Conservation (phyloP, 2,888 invertebrate genomes). For the Ischnura elegans region DNA sequence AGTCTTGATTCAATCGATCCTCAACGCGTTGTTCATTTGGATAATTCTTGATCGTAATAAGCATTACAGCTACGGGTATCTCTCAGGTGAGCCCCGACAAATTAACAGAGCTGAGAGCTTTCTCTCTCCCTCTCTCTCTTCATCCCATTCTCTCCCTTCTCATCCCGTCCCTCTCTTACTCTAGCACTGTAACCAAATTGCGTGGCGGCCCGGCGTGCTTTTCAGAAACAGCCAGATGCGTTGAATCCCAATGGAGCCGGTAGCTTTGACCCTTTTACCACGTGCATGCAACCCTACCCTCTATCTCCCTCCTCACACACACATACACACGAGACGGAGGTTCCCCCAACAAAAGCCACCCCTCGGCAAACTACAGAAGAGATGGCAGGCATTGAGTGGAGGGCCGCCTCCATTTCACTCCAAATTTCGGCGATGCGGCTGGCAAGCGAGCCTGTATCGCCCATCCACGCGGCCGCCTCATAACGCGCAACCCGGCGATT, state of each 20-base stretch:
- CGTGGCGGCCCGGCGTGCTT: neutral
- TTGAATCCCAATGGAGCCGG: slow-evolving; percentile 6
- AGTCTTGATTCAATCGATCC: too few species aligned
- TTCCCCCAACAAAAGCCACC: neutral
- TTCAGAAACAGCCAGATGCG: neutral
- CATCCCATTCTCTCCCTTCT: too few species aligned
- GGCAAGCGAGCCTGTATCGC: neutral
- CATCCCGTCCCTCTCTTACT: too few species aligned
- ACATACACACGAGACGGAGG: neutral
- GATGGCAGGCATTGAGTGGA: too few species aligned
- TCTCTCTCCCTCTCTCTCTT: too few species aligned
- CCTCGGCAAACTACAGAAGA: neutral
- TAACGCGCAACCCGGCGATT: neutral
- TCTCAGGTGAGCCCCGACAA: too few species aligned
- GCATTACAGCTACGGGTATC: too few species aligned
- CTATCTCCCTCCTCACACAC: neutral
- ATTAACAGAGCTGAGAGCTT: too few species aligned
- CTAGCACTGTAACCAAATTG: neutral
- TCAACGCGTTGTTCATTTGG: too few species aligned
- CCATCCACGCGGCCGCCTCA: neutral
- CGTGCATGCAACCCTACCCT: neutral
- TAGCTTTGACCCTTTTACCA: neutral
- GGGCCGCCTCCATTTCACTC: too few species aligned
- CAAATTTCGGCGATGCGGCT: too few species aligned
- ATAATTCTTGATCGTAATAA: too few species aligned